Conservation (phyloP, 1,140 invertebrate genomes). For the Arion vulgaris region DNA sequence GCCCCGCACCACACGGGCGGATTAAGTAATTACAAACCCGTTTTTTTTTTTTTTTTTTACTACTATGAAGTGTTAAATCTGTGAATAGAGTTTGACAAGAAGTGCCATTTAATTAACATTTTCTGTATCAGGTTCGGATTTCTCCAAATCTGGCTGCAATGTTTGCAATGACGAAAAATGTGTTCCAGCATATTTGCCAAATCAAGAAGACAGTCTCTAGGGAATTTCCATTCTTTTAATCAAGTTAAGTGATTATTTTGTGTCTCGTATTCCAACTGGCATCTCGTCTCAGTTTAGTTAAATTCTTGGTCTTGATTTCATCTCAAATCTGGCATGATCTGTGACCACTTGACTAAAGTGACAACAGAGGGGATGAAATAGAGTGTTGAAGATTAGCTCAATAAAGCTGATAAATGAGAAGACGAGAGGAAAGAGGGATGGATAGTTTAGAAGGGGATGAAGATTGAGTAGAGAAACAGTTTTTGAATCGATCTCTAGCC, state of each 20-base stretch:
- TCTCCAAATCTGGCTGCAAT: background rate
- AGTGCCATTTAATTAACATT: background rate
- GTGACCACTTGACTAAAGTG: slow-evolving; percentile 5
- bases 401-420: background rate
- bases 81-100: too few species aligned
- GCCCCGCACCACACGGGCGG: too few species aligned
- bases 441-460: background rate
- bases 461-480: background rate
- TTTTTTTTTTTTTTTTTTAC: too few species aligned
- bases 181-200: background rate
- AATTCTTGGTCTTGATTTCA: background rate
- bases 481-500: too few species aligned
- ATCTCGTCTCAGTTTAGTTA: background rate
- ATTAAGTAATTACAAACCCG: too few species aligned
- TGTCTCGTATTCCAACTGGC: slow-evolving; percentile 1
- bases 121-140: background rate
- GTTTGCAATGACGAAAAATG: background rate
- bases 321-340: slow-evolving; percentile 2
- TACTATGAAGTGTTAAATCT: too few species aligned
- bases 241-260: background rate
- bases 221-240: background rate
- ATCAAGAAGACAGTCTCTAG: background rate
- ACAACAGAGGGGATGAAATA: background rate
- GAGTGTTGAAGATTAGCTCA: background rate
- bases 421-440: background rate